Evolutionary conservation across 2,888 invertebrate species (phyloP).

Genomic region (Cylindroiulus punctatus): DNA sequence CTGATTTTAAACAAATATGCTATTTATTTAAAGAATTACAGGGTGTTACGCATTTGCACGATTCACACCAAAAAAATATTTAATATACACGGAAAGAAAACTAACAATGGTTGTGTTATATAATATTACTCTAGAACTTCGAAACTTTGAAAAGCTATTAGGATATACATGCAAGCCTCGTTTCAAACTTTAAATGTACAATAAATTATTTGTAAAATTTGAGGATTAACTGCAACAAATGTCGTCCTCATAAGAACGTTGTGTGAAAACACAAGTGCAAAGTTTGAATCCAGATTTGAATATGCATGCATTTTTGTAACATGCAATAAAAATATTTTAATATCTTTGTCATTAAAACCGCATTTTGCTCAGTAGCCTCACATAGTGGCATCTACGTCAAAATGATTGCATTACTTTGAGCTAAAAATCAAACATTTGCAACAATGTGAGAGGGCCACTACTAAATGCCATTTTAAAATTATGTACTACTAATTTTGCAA

Average conservation of each 20-base stretch:
- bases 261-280: background rate
- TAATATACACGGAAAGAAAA: background rate
- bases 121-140: background rate
- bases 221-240: background rate
- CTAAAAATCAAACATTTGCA: background rate
- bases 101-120: slow-evolving; percentile 5
- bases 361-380: background rate
- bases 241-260: background rate
- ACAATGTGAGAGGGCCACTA: background rate
- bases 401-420: background rate
- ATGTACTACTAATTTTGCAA: background rate
- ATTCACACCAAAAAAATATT: slow-evolving; percentile 15
- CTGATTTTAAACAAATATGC: slow-evolving; percentile 32
- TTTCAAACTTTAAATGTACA: slow-evolving; percentile 13
- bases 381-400: background rate
- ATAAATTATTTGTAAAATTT: slow-evolving; percentile 19
- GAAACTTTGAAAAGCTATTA: background rate
- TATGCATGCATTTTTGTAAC: background rate
- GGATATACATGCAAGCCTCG: background rate
- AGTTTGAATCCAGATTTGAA: background rate
- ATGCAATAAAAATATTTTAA: background rate
- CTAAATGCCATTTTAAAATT: background rate
- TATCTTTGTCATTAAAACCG: background rate
- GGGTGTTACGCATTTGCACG: background rate
- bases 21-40: slow-evolving; percentile 17